These are phyloP conservation scores for Trypoxylon attenuatum DNA, from an alignment of 2,888 invertebrate species.

Conservation along the genomic window DNA sequence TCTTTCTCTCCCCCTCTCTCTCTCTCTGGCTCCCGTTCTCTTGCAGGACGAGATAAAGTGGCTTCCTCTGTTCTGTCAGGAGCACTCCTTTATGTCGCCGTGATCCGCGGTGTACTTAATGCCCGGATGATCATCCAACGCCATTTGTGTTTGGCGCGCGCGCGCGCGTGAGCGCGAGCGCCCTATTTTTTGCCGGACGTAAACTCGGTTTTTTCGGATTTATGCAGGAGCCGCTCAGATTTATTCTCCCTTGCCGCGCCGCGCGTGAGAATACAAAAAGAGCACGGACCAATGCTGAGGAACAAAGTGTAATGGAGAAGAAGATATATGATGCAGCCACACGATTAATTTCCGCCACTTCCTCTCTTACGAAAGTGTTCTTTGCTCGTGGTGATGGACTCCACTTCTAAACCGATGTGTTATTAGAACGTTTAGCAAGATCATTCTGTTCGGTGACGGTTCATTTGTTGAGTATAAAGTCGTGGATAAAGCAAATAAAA, in stretches of 20 bases:
- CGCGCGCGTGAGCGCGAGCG: neutral
- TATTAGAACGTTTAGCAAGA: too few species aligned
- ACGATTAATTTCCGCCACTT: neutral
- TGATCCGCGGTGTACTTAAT: neutral
- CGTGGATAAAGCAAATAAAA: too few species aligned
- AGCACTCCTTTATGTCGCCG: slow-evolving; percentile 2
- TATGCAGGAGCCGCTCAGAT: slow-evolving; percentile 1
- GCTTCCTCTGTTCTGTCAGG: slow-evolving; percentile 15
- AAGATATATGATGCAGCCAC: neutral
- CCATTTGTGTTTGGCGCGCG: neutral
- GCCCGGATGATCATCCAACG: neutral
- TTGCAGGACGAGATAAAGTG: too few species aligned
- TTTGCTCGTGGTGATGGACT: too few species aligned
- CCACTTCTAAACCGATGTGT: too few species aligned
- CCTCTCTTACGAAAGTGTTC: neutral
- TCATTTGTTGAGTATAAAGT: too few species aligned
- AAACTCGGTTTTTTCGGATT: neutral
- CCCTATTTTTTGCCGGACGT: neutral
- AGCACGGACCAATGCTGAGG: neutral
- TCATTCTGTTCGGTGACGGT: too few species aligned
- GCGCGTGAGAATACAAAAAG: neutral
- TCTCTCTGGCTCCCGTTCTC: too few species aligned
- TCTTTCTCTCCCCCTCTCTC: neutral
- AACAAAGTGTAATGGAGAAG: neutral
- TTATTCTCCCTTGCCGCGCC: neutral